A percentile compares a stretch with the other conserved stretches of the same genome.
phyloP scores from a whole-genome alignment of 2,888 invertebrate genomes.

The Spisula subtruncata region DNA sequence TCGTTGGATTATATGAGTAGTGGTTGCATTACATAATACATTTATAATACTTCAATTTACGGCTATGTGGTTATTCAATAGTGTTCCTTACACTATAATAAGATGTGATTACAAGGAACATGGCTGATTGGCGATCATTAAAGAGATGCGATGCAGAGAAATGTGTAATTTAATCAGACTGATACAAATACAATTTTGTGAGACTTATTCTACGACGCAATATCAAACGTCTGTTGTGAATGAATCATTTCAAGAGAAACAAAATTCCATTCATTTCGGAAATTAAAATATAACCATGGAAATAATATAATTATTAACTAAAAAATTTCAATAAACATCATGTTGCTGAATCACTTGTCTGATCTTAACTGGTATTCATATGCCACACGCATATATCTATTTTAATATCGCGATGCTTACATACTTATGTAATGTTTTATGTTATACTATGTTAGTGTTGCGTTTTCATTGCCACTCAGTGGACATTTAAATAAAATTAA shows the following conservation, averaged over 20 bases:
- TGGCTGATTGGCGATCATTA: background rate
- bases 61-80: background rate
- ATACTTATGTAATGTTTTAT: too few relatives aligned
- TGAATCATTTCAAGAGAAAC: slow-evolving; percentile 2
- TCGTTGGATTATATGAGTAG: background rate
- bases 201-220: too few relatives aligned
- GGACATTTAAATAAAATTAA: too few relatives aligned
- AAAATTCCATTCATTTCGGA: background rate
- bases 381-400: too few relatives aligned
- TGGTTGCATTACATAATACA: background rate
- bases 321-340: background rate
- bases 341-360: too few relatives aligned
- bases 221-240: background rate
- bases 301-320: background rate
- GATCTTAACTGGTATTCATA: too few relatives aligned
- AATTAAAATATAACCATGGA: background rate
- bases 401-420: too few relatives aligned
- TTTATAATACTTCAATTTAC: background rate
- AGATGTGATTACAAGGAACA: background rate
- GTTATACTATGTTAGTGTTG: too few relatives aligned
- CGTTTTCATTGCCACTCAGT: too few relatives aligned
- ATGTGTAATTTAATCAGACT: background rate
- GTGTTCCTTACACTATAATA: background rate
- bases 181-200: background rate
- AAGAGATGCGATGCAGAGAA: background rate